These are phyloP conservation scores for Himalopsyche phryganea DNA, from an alignment of 1,140 invertebrate genomes.

Conservation along the genomic window DNA sequence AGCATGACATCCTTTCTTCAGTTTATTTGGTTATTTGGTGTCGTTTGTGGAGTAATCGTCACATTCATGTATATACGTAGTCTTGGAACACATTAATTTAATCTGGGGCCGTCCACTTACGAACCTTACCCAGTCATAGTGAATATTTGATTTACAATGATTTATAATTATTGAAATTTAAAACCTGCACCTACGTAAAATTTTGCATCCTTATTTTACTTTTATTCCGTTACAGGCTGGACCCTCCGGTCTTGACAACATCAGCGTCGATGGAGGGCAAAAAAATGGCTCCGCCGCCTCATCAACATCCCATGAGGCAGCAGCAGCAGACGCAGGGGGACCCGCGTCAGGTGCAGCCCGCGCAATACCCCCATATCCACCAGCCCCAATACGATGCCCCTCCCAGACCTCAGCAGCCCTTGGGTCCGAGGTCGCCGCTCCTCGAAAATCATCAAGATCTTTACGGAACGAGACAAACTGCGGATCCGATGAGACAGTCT, in stretches of 20 bases:
- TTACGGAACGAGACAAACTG: conserved; percentile 48
- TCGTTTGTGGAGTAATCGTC: no score
- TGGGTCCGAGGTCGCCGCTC: conserved; percentile 49
- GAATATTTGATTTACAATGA: no score
- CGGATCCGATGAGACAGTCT: conserved; percentile 45
- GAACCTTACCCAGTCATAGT: no score
- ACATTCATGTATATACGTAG: no score
- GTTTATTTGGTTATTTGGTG: no score
- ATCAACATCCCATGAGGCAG: conserved; percentile 48
- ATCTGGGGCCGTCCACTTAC: no score
- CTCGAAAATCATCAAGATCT: conserved; percentile 51
- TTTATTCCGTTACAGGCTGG: conserved; percentile 62
- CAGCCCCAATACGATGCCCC: conserved; percentile 37
- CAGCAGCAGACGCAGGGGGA: conserved; percentile 43
- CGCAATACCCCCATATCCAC: conserved; percentile 51
- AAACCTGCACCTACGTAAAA: no score
- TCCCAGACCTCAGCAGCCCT: conserved; percentile 46
- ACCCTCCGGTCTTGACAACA: conserved; percentile 61
- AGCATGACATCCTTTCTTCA: no score
- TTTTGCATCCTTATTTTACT: no score
- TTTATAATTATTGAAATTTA: no score
- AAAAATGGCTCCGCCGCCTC: conserved; percentile 55
- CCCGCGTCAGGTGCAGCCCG: conserved; percentile 44
- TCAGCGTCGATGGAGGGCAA: conserved; percentile 65
- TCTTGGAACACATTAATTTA: no score